Base-by-base conservation (phyloP, 2,113 vertebrate species). In the Hylia prasina region DNA sequence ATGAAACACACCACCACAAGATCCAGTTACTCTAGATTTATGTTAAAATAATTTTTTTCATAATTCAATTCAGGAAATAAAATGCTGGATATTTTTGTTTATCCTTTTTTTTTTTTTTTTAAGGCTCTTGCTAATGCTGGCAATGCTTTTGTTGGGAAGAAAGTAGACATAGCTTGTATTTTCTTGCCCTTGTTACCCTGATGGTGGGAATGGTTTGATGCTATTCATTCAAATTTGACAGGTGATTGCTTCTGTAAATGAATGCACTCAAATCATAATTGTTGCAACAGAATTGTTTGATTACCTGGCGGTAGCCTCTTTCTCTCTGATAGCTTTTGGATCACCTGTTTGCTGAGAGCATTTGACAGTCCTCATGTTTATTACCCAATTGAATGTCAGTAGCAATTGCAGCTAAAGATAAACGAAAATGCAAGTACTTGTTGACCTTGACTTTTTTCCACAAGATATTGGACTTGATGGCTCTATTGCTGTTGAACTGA, bases 401-500 rank as follows among this genome's bases (percentile, higher is more conserved):
- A 97, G 97, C 97, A 97, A 98, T 98, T 97, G 96, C 95, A 87
- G 98, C 97, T 97, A 97, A 98, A 98, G 98, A 98, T 98, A 98
- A 98, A 97, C 97, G 97, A 97, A 98, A 98, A 98, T 98, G 97
- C 97, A 97, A 98, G 96, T 98, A 97, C 98, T 98, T 97, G 97
- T 98, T 98, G 98, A 98, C 98, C 98, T 98, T 98, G 98, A 98
- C 96, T 98, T 97, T 97, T 98, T 98, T 98, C 96, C 93, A 97
- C 97, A 94, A 98, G 97, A 96, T 98, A 99, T 98, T 97, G 98
- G 96, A 97, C 98, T 97, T 97, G 96, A 98, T 99, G 98, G 94
- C 98, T 98, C 98, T 99, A 99, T 99, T 98, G 98, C 98, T 97
- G 95, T 95, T 96, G 89, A 95, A 93, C 98, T 98, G 98, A 99